Evolutionary conservation across 2,797 vertebrate species (phyloP), one percentile per base, ranked within the genome.

Genomic region (Platalea minor): DNA sequence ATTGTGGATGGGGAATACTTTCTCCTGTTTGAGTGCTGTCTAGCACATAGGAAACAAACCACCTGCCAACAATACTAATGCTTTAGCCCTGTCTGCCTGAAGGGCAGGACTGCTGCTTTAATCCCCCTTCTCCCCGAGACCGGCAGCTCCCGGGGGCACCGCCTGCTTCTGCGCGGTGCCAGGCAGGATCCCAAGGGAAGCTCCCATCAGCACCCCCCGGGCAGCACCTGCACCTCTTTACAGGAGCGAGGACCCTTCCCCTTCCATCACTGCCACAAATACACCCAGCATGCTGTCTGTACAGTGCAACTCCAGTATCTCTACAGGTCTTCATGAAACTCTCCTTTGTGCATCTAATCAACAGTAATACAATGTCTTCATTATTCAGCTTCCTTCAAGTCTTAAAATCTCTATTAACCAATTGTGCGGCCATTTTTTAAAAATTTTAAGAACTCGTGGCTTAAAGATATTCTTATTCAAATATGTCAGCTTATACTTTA

Each of bases 381-480:
- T n/a, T 69, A 81, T 31, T 87, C 54, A 59, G 56, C 74, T 82
- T 48, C 46, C 70, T 82, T 85, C 51, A 45, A 65, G 53, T 69
- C 85, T 93, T 54, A 90, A 90, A 81, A 76, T 43, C 77, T 92
- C 88, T 72, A 77, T 80, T 85, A 92, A 77, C 72, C 56, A 90
- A 76, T 31, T 61, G 33, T 54, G 28, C 4, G 8, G 75, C 82
- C 76, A 60, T 57, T 68, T 88, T 69, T 64, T 60, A 39, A 3
- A 3, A 26, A 76, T 46, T 92, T 92, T 88, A 91, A 91, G 92
- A 94, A 95, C 76, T 85, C 68, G 0, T 50, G 50, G 64, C 82
- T 97, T 94, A 85, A 91, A 93, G 60, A 85, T 85, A 96, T 91
- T 89, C 81, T 85, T 94, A 93, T 57, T 93, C 95, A 95, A 96